Conservation (phyloP, 1,140 invertebrate species). For the Neodiprion fabricii region DNA sequence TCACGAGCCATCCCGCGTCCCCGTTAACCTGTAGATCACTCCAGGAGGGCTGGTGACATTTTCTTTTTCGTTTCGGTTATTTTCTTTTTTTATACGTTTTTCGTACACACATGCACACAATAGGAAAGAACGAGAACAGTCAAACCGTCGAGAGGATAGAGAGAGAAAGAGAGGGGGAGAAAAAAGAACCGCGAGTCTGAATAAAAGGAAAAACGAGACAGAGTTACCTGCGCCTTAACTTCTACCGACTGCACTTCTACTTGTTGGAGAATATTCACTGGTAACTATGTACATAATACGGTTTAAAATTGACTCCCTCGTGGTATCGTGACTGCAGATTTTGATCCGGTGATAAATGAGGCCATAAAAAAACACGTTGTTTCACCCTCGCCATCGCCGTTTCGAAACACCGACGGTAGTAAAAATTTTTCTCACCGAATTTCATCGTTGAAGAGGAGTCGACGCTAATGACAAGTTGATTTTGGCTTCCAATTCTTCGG, state of each 20-base stretch:
- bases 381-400: background rate
- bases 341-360: background rate
- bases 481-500: too few species aligned
- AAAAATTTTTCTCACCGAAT: too few species aligned
- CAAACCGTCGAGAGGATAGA: too few species aligned
- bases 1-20: background rate
- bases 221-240: background rate
- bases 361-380: background rate
- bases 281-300: background rate
- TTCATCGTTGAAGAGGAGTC: too few species aligned
- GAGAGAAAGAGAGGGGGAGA: too few species aligned
- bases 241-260: background rate
- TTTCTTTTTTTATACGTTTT: too few species aligned
- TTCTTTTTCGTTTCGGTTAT: background rate
- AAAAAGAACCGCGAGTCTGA: too few species aligned
- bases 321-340: background rate
- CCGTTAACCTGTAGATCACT: background rate
- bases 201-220: too few species aligned
- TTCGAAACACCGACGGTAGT: background rate
- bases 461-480: too few species aligned
- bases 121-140: too few species aligned
- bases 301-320: background rate
- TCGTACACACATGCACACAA: too few species aligned
- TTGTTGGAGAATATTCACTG: background rate
- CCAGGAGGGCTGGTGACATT: slow-evolving; percentile 1